A percentile compares a stretch with the other conserved stretches of the same genome.
phyloP scores from a whole-genome alignment of 2,888 invertebrate genomes.

The Ephialtes manifestator region DNA sequence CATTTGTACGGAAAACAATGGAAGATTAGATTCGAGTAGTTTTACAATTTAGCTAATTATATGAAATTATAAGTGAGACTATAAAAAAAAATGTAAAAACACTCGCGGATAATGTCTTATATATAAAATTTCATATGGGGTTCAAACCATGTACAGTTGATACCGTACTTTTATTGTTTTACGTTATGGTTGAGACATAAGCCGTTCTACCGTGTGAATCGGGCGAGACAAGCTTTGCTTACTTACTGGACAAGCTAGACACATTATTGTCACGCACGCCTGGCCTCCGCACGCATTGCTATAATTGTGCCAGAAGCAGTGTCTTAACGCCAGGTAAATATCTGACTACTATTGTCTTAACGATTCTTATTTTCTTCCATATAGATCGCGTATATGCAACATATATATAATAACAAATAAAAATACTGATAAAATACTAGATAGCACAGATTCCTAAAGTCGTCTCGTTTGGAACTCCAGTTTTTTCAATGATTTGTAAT shows the following conservation, averaged over 20 bases:
- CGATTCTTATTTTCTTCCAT: background rate
- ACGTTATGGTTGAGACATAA: conserved; percentile 39
- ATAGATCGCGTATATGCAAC: background rate
- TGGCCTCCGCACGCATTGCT: conserved; percentile 32
- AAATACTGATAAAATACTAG: background rate
- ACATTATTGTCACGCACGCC: conserved; percentile 56
- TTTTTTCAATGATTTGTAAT: no score
- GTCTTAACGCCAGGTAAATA: conserved; percentile 1
- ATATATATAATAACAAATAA: no score
- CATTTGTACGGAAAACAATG: no score
- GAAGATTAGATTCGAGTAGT: no score
- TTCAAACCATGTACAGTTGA: background rate
- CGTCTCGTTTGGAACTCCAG: background rate
- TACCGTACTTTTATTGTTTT: background rate
- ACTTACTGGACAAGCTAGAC: conserved; percentile 6
- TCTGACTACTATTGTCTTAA: background rate
- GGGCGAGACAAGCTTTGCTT: conserved; percentile 14
- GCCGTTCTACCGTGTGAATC: conserved; percentile 21
- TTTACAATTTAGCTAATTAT: background rate
- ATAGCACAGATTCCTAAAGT: background rate
- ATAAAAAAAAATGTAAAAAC: background rate
- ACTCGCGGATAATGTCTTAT: background rate
- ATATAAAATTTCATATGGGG: background rate
- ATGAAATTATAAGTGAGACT: no score
- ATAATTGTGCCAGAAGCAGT: conserved; percentile 1